Evolutionary conservation across 2,797 vertebrate species (phyloP), one percentile per base, ranked within the genome.

Genomic region (Macropodus opercularis): DNA sequence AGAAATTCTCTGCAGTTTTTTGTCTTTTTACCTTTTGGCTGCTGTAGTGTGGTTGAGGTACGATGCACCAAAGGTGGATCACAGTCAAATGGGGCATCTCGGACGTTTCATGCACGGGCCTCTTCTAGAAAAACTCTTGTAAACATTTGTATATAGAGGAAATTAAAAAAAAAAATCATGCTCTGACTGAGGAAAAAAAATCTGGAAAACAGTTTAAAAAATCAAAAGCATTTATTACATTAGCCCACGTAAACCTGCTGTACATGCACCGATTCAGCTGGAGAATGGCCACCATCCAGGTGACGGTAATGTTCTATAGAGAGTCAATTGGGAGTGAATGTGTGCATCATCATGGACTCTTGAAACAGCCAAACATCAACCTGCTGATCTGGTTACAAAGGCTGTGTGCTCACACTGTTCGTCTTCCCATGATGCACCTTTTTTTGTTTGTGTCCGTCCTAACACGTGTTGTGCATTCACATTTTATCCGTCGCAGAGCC

Each of bases 141-240:
- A 89, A 86, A 91, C 40, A 4, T 78, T 78, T 95, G 92, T 94
- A 94, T 75, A 95, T 93, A 94, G 78, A 91, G 80, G 70, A 70
- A 27, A 66, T 54, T 51, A 54, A 38, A 62, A 63, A 62, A 54
- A 44, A 62, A 54, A 44, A 76, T 89, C 89, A 76, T 56, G 87
- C 84, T 90, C 86, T 84, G 83, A 91, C 69, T 81, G 79, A n/a
- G n/a, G 46, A 40, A 44, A 31, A n/a, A 8, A 27, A 43, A 13
- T 34, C 32, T 0, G 3, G 4, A 11, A 39, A 15, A 47, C 10
- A 32, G 5, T 9, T n/a, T n/a, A 40, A 56, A 41, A 52, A 53
- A 32, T 22, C 63, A 29, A 69, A 71, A 89, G 82, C 84, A 85
- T 91, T 89, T 87, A 83, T 81, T 81, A 87, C 84, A 67, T 91